Percentiles rank a stretch among this genome's conserved stretches.
Evolutionary conservation across 2,797 vertebrate species (phyloP).

Genomic region (Tarsius wallacei): DNA sequence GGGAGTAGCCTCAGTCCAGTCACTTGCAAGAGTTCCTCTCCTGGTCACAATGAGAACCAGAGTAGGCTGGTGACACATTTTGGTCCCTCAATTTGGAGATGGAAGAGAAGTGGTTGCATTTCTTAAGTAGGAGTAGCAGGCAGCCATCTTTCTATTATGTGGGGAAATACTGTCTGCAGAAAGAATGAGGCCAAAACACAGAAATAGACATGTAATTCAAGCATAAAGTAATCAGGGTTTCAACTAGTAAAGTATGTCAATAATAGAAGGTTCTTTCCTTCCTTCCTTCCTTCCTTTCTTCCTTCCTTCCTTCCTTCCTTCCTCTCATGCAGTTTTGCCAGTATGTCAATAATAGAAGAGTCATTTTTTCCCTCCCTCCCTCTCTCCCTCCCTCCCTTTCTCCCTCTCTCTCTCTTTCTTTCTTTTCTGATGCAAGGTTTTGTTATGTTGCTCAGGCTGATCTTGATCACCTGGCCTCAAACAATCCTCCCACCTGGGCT

Average conservation of each 20-base stretch:
- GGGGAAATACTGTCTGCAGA: background rate
- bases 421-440: background rate
- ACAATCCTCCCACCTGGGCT: background rate
- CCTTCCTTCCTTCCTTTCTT: fast-evolving
- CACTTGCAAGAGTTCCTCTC: background rate
- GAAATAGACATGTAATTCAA: background rate
- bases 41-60: background rate
- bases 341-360: too few species aligned
- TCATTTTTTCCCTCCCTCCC: too few species aligned
- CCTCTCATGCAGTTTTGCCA: too few species aligned
- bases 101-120: background rate
- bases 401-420: too few species aligned
- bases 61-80: background rate
- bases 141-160: background rate
- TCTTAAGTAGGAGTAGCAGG: background rate
- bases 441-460: background rate
- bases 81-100: background rate
- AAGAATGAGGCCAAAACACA: background rate
- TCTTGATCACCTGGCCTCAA: background rate
- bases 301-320: too few species aligned
- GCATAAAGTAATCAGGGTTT: background rate
- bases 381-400: too few species aligned
- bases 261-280: background rate
- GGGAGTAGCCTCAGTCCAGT: background rate
- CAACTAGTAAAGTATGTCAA: background rate